Conservation (phyloP, 2,113 vertebrate genomes). For the Glaucomys volans region DNA sequence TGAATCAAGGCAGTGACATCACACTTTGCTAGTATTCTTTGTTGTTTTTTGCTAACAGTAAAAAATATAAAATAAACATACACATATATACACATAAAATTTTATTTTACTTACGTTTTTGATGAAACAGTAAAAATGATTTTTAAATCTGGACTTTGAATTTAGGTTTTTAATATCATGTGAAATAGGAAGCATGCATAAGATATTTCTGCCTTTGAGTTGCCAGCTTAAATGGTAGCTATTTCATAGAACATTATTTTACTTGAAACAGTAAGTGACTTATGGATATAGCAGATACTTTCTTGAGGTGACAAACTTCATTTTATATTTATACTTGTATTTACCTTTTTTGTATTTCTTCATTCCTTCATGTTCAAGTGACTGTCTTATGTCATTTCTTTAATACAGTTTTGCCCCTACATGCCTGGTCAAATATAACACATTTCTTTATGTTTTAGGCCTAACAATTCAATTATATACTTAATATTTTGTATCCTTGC, state of each 20-base stretch:
- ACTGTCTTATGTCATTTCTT: background rate
- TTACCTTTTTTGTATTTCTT: constrained; percentile 30
- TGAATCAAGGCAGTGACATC: background rate
- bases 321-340: constrained; percentile 9
- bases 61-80: background rate
- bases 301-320: background rate
- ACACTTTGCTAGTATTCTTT: background rate
- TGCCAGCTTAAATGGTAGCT: background rate
- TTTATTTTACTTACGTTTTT: background rate
- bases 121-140: background rate
- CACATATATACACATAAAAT: background rate
- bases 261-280: constrained; percentile 1
- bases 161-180: constrained; percentile 28
- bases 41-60: background rate
- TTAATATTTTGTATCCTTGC: background rate
- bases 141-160: background rate
- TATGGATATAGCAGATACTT: background rate
- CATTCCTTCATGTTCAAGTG: background rate
- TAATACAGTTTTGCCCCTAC: background rate
- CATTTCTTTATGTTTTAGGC: background rate
- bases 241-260: constrained; percentile 15
- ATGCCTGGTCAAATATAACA: background rate
- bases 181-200: background rate
- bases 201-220: background rate
- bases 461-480: background rate